Evolutionary conservation across 2,113 vertebrate species (phyloP).

Genomic region (Todiramphus saurophagus): DNA sequence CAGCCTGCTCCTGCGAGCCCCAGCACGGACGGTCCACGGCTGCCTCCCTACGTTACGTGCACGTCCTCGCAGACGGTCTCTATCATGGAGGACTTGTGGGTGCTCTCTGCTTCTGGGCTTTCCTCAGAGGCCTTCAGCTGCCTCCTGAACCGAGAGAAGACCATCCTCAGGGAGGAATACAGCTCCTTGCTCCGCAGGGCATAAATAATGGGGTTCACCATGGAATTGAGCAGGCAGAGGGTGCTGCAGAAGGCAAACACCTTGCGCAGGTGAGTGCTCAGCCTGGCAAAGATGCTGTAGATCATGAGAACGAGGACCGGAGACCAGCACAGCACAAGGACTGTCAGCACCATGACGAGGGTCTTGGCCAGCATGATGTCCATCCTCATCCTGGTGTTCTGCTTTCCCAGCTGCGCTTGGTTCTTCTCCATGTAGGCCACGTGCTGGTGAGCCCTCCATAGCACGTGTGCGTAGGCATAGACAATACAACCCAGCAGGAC

Average conservation of each 20-base stretch:
- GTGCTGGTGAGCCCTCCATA: conserved; percentile 87
- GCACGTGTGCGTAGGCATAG: conserved; percentile 81
- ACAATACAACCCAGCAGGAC: conserved; percentile 81
- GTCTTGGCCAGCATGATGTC: conserved; percentile 89
- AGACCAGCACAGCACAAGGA: conserved; percentile 86
- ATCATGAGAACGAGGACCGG: conserved; percentile 84
- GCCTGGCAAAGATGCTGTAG: conserved; percentile 72
- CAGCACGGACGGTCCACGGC: fast-evolving
- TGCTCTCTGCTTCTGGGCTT: conserved; percentile 52
- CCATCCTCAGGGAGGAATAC: conserved; percentile 49
- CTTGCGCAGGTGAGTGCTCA: conserved; percentile 71
- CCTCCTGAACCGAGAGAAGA: conserved; percentile 25
- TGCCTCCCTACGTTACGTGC: fast-evolving
- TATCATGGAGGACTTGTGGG: conserved; percentile 16
- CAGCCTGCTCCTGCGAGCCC: not conserved
- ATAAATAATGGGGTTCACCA: conserved; percentile 89
- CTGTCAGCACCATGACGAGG: conserved; percentile 83
- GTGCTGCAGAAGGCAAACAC: conserved; percentile 90
- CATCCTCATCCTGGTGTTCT: conserved; percentile 82
- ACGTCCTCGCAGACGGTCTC: not conserved
- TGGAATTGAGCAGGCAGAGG: conserved; percentile 89
- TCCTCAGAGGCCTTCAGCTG: not conserved
- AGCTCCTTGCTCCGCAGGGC: conserved; percentile 86
- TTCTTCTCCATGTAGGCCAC: conserved; percentile 77
- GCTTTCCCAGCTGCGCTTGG: conserved; percentile 32